Evolutionary conservation across 2,113 vertebrate species (phyloP), one percentile per base, ranked within the genome.

Genomic region (Pteropus alecto): DNA sequence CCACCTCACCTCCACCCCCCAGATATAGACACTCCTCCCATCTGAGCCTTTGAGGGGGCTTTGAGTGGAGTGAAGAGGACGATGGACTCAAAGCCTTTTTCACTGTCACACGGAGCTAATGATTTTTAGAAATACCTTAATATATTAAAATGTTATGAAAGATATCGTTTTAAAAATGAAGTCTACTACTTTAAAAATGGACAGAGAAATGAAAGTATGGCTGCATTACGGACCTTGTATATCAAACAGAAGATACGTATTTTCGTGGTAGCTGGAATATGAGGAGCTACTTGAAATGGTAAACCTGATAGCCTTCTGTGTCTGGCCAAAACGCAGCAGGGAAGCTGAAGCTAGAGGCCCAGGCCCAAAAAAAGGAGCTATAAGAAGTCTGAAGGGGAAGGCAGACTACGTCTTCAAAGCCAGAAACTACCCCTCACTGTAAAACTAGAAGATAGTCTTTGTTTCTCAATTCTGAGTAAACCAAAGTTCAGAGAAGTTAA

Each of bases 11-110:
- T 7, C 26, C 22, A n/a, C 6, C 3, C 79, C 22, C 28, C 19
- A 35, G 11, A 46, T 9, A 28, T 12, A 65, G 43, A 94, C 2
- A 26, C 26, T 18, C 24, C 41, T 79, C 19, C 18, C 38, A 33
- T 38, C 60, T 74, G 48, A 58, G 60, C 35, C 10, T 16, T 46
- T n/a, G 10, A 12, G 22, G 4, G 70, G 4, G 11, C 7, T 58
- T 58, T n/a, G 14, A 13, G 1, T 5, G 0, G 5, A 6, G 43
- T 19, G 6, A 33, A 61, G 12, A 30, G 63, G 7, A 18, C 0
- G 2, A 46, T 22, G 28, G 26, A 73, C 18, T 77, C 63, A 61
- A 79, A 87, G 13, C 8, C 33, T 86, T 82, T 26, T 33, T 18
- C 0, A 54, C 5, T 71, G 35, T 86, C 41, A 63, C 38, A 60